Evolutionary conservation across 37 sponge, comb jelly and placozoan genomes (phyloP).

Genomic region (Ephydatia muelleri): DNA sequence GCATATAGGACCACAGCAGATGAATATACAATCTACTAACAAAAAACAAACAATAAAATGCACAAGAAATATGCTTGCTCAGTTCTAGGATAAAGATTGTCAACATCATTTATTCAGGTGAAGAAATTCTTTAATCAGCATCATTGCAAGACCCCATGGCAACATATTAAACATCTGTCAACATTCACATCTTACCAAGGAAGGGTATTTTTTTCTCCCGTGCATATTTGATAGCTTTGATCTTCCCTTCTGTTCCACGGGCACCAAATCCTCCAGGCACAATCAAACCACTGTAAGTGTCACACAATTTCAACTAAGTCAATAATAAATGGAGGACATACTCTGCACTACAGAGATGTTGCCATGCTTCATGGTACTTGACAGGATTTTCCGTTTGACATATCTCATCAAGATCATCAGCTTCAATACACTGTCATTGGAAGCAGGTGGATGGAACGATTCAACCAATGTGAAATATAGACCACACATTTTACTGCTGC

Average conservation of each 20-base stretch:
- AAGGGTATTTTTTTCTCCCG: slow-evolving; percentile 51
- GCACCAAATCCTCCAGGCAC: slow-evolving; percentile 94
- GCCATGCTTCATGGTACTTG: slow-evolving; percentile 87
- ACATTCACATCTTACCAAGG: slow-evolving; percentile 40
- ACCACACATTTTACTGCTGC: too few species aligned
- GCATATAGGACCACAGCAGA: background rate
- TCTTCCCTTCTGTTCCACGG: slow-evolving; percentile 89
- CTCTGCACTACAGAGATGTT: slow-evolving; percentile 62
- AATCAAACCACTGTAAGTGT: slow-evolving; percentile 62
- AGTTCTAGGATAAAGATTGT: background rate
- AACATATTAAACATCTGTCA: background rate
- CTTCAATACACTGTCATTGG: slow-evolving; percentile 72
- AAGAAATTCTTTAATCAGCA: slow-evolving; percentile 23
- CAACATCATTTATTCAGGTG: slow-evolving; percentile 13
- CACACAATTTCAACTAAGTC: background rate
- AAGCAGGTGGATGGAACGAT: background rate
- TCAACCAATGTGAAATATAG: background rate
- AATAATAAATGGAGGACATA: slow-evolving; percentile 13
- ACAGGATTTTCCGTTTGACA: slow-evolving; percentile 58
- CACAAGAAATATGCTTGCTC: background rate
- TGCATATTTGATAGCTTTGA: slow-evolving; percentile 74
- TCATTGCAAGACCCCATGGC: slow-evolving; percentile 26
- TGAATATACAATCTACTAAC: background rate
- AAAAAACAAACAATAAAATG: background rate
- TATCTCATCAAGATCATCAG: slow-evolving; percentile 78